Conservation (phyloP, 1,140 invertebrate species). For the Bombus sylvicola region DNA sequence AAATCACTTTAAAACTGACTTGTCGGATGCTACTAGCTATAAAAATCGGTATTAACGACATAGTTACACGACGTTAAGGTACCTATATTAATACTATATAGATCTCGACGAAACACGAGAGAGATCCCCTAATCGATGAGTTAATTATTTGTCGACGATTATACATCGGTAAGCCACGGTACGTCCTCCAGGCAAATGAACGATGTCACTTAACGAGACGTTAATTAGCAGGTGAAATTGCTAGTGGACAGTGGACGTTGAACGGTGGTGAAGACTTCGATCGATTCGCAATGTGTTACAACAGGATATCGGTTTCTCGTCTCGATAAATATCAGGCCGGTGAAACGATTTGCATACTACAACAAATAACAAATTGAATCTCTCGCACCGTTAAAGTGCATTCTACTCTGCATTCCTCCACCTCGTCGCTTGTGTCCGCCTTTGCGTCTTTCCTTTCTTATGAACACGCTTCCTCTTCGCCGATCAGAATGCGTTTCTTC, state of each 20-base stretch:
- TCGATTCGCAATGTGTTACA: slow-evolving; percentile 59
- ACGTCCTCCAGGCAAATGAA: slow-evolving; percentile 26
- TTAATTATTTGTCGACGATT: slow-evolving; percentile 54
- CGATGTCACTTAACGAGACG: slow-evolving; percentile 47
- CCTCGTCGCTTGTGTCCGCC: background rate
- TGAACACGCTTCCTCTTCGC: slow-evolving; percentile 6
- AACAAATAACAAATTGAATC: slow-evolving; percentile 51
- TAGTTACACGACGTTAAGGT: background rate
- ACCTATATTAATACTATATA: background rate
- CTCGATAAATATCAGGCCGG: slow-evolving; percentile 35
- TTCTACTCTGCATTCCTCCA: slow-evolving; percentile 12
- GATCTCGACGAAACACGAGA: background rate
- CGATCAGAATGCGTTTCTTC: background rate
- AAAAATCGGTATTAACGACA: background rate
- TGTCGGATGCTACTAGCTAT: too few relatives aligned
- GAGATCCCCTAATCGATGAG: slow-evolving; percentile 19
- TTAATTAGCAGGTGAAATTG: slow-evolving; percentile 53
- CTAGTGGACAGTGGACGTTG: background rate
- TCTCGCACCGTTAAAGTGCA: slow-evolving; percentile 44
- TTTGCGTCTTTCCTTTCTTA: background rate
- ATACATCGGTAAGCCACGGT: slow-evolving; percentile 1
- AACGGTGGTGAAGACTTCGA: background rate
- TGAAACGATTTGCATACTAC: slow-evolving; percentile 40
- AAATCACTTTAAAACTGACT: too few relatives aligned
- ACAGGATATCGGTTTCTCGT: slow-evolving; percentile 36